These are phyloP conservation scores for Tauraco erythrolophus DNA, from an alignment of 2,113 vertebrate genomes.

Conservation along the genomic window DNA sequence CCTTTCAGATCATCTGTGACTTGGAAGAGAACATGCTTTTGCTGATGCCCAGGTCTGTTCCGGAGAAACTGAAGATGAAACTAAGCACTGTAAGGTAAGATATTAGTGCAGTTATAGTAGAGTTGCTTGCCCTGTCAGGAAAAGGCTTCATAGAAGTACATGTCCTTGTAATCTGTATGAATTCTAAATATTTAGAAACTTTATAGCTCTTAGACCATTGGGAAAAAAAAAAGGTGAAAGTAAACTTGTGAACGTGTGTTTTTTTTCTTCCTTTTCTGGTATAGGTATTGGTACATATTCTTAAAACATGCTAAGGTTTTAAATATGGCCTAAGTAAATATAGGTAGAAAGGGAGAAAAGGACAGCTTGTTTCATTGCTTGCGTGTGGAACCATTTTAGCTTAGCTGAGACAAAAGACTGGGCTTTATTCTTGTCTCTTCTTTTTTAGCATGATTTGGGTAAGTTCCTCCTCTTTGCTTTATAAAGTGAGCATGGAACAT, in stretches of 20 bases:
- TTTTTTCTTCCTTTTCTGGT: not conserved
- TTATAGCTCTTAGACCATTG: not conserved
- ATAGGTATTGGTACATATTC: not conserved
- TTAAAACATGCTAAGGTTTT: not conserved
- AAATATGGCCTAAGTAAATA: not conserved
- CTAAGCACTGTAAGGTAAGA: not conserved
- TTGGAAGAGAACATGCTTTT: not conserved
- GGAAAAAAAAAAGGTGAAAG: not conserved
- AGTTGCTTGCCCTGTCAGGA: not conserved
- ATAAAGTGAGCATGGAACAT: not conserved
- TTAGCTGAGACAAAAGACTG: not conserved
- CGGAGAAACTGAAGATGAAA: not conserved
- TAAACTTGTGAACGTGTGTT: not conserved
- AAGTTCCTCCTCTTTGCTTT: not conserved
- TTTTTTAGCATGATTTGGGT: not conserved
- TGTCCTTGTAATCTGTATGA: not conserved
- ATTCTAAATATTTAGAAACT: not conserved
- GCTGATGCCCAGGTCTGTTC: not conserved
- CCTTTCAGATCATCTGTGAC: not conserved
- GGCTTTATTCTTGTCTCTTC: not conserved
- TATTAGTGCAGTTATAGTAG: not conserved
- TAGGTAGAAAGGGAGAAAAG: not conserved
- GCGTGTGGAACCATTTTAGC: not conserved
- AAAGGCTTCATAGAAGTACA: not conserved
- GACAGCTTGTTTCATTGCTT: not conserved